Percentiles rank a stretch among this genome's conserved stretches.
Conservation (phyloP, 2,888 invertebrate genomes). For the Bombylius discolor region DNA sequence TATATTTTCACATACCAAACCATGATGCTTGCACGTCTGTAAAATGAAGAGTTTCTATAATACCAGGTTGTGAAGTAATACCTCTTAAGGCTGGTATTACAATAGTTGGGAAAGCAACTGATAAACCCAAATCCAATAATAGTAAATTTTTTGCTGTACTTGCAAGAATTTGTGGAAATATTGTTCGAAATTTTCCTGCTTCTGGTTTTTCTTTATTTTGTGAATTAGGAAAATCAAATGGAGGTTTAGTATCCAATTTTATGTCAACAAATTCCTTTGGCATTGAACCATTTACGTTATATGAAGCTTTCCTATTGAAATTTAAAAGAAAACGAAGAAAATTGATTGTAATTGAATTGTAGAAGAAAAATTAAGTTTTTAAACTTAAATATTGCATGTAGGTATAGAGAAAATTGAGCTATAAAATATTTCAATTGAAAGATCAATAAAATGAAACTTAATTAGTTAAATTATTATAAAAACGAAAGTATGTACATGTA, state of each 20-base stretch:
- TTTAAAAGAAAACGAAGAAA: background rate
- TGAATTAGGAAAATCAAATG: background rate
- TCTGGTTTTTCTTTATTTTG: conserved; percentile 7
- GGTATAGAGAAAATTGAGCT: too few species aligned
- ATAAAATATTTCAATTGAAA: too few species aligned
- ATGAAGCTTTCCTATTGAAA: background rate
- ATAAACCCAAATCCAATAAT: conserved; percentile 44
- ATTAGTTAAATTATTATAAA: too few species aligned
- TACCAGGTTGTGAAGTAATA: conserved; percentile 25
- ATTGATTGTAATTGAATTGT: background rate
- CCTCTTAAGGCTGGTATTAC: conserved; percentile 43
- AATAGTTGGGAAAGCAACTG: conserved; percentile 45
- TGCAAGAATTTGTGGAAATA: conserved; percentile 36
- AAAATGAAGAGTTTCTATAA: conserved; percentile 37
- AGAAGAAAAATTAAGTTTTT: too few species aligned
- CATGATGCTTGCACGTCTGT: conserved; percentile 43
- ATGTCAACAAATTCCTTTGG: background rate
- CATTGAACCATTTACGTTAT: background rate
- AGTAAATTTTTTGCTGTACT: conserved; percentile 43
- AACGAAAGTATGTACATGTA: too few species aligned
- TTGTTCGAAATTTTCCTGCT: conserved; percentile 13
- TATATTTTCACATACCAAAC: conserved; percentile 38
- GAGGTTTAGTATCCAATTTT: background rate
- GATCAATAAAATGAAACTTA: too few species aligned
- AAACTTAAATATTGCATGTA: too few species aligned